A percentile compares a stretch with the other conserved stretches of the same genome.
phyloP scores from a whole-genome alignment of 2,888 invertebrate genomes.

The Eristalis arbustorum region DNA sequence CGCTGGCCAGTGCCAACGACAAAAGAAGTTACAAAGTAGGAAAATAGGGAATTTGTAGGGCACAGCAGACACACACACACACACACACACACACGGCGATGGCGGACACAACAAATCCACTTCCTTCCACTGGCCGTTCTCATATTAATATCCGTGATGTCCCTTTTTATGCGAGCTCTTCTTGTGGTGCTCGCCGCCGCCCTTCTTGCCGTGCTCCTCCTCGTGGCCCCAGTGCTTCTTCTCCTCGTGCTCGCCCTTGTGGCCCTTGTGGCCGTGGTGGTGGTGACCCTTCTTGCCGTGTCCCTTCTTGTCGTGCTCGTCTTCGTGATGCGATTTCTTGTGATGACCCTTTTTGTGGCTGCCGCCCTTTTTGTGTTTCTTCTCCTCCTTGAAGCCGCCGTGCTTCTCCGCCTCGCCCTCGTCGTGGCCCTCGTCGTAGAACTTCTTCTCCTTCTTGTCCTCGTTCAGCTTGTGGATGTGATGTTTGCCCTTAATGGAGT shows the following conservation, averaged over 20 bases:
- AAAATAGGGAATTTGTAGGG: neutral
- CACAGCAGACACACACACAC: conserved; percentile 8
- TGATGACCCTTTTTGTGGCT: conserved; percentile 91
- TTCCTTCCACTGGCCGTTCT: conserved; percentile 41
- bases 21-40: neutral
- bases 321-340: conserved; percentile 87
- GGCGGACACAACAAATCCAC: conserved; percentile 45
- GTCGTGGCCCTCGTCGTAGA: conserved; percentile 92
- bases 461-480: conserved; percentile 92
- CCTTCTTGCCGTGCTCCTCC: conserved; percentile 89
- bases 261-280: conserved; percentile 89
- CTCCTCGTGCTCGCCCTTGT: conserved; percentile 89
- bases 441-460: conserved; percentile 92
- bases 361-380: conserved; percentile 90
- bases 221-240: conserved; percentile 88
- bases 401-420: conserved; percentile 91
- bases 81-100: conserved; percentile 1
- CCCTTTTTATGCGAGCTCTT: conserved; percentile 83
- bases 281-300: conserved; percentile 90
- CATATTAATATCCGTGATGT: conserved; percentile 66
- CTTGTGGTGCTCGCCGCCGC: conserved; percentile 89
- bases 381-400: conserved; percentile 89
- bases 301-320: conserved; percentile 90
- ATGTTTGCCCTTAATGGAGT: conserved; percentile 92
- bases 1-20: neutral